A percentile compares a stretch with the other conserved stretches of the same genome.
These are phyloP conservation scores for Hydractinia symbiolongicarpus DNA, from an alignment of 30 jellyfish, hydroid and myxozoan species.

Conservation along the genomic window DNA sequence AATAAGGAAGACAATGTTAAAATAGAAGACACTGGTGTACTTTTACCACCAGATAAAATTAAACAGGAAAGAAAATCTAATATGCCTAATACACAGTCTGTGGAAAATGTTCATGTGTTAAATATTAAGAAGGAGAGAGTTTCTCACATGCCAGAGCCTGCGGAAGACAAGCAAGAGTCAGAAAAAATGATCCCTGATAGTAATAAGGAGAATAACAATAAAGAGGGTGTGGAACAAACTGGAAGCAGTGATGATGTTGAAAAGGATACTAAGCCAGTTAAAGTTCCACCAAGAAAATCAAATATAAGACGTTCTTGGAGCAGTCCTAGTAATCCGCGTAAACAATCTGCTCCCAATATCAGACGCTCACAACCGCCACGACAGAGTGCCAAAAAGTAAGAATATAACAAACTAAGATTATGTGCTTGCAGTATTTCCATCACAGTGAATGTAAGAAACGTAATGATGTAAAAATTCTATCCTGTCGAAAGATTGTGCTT, in stretches of 20 bases:
- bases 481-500: too few relatives aligned
- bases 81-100: too few relatives aligned
- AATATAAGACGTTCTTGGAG: conserved; percentile 35
- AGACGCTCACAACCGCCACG: background rate
- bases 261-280: background rate
- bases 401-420: background rate
- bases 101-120: too few relatives aligned
- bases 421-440: too few relatives aligned
- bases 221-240: background rate
- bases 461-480: too few relatives aligned
- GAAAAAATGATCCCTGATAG: background rate
- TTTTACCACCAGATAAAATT: too few relatives aligned
- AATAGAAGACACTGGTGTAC: too few relatives aligned
- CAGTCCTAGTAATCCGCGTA: conserved; percentile 8
- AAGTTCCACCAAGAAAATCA: conserved; percentile 1
- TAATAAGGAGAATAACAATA: background rate
- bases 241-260: background rate
- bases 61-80: too few relatives aligned
- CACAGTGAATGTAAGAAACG: too few relatives aligned
- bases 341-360: background rate
- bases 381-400: background rate
- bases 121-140: background rate
- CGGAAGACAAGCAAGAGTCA: background rate
- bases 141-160: background rate
- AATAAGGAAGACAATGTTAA: background rate